phyloP scores from a whole-genome alignment of 1,140 invertebrate species.

The Semibalanus balanoides region DNA sequence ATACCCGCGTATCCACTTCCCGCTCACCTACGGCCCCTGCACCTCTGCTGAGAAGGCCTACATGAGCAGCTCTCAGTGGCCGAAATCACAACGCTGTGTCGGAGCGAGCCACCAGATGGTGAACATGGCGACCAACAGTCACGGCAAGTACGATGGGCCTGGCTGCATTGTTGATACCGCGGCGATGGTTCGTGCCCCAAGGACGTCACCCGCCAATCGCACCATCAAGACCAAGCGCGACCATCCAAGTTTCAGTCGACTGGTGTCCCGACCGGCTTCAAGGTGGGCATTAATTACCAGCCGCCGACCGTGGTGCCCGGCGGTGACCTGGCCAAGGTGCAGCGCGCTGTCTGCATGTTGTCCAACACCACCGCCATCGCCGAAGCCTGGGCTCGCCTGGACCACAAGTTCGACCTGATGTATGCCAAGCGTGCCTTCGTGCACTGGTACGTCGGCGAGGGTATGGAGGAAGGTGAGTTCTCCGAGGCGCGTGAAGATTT shows the following conservation, averaged over 20 bases:
- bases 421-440: conserved; percentile 40
- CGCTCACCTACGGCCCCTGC: conserved; percentile 57
- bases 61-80: conserved; percentile 57
- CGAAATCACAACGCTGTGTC: conserved; percentile 69
- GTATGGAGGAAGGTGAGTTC: conserved; percentile 11
- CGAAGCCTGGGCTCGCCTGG: conserved; percentile 47
- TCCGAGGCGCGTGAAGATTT: conserved; percentile 50
- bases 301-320: conserved; percentile 41
- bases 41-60: conserved; percentile 52
- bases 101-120: conserved; percentile 72
- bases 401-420: conserved; percentile 46
- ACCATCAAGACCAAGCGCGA: conserved; percentile 66
- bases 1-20: conserved; percentile 59
- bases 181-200: conserved; percentile 67
- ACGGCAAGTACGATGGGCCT: conserved; percentile 48
- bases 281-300: conserved; percentile 30
- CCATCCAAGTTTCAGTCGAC: conserved; percentile 51
- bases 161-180: conserved; percentile 68
- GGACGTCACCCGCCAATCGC: conserved; percentile 72
- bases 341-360: conserved; percentile 68
- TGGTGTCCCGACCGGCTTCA: conserved; percentile 35
- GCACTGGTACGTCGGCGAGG: conserved; percentile 26
- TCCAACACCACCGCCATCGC: conserved; percentile 54
- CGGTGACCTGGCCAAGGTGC: conserved; percentile 64
- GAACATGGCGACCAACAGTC: conserved; percentile 41